Evolutionary conservation across 2,113 vertebrate genomes (phyloP).

Genomic region (Gopherus flavomarginatus): DNA sequence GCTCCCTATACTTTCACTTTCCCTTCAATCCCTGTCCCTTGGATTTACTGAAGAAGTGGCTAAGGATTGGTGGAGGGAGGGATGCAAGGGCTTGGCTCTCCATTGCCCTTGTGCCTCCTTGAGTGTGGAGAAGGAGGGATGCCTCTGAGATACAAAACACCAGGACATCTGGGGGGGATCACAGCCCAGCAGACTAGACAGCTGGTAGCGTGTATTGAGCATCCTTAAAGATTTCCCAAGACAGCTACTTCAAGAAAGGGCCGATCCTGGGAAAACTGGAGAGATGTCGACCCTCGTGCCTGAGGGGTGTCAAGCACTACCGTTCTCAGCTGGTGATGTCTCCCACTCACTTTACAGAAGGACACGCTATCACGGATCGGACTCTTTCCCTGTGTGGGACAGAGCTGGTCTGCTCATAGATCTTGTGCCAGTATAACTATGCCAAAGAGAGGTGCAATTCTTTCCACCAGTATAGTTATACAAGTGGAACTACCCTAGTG

Average conservation of each 20-base stretch:
- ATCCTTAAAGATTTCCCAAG: too few relatives aligned
- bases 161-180: too few relatives aligned
- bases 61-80: background rate
- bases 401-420: background rate
- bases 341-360: background rate
- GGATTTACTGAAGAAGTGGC: background rate
- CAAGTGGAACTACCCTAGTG: too few relatives aligned
- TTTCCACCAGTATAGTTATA: too few relatives aligned
- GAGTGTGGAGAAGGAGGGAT: too few relatives aligned
- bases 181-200: background rate
- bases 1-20: constrained; percentile 76
- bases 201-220: background rate
- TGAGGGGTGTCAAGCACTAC: background rate
- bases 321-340: background rate
- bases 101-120: too few relatives aligned
- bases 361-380: background rate
- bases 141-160: too few relatives aligned
- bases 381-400: too few relatives aligned
- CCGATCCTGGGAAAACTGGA: too few relatives aligned
- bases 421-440: background rate
- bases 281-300: background rate
- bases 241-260: background rate
- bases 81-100: too few relatives aligned
- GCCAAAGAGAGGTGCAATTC: background rate
- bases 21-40: constrained; percentile 55